Evolutionary conservation across 2,797 vertebrate genomes (phyloP).

Genomic region (Argyrosomus regius): DNA sequence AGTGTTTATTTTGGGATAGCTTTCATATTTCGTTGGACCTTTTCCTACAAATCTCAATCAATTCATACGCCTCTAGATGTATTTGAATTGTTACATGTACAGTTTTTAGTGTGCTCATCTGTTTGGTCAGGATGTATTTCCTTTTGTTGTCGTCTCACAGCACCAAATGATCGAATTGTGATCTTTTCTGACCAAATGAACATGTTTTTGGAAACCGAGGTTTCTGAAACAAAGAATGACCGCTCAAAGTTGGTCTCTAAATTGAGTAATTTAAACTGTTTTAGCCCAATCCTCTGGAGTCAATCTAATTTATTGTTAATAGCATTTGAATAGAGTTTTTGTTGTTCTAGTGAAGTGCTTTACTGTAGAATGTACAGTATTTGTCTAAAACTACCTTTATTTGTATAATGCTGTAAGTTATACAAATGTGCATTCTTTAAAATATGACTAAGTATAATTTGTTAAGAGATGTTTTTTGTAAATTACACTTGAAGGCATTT

Average conservation of each 20-base stretch:
- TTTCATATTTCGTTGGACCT: neutral
- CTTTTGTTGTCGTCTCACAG: neutral
- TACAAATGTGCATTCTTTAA: conserved; percentile 50
- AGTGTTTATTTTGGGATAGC: conserved; percentile 32
- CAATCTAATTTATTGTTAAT: conserved; percentile 65
- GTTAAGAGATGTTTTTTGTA: conserved; percentile 36
- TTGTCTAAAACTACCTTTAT: conserved; percentile 63
- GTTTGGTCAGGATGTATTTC: neutral
- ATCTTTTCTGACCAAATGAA: conserved; percentile 58
- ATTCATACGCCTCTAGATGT: conserved; percentile 47
- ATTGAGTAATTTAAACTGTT: conserved; percentile 52
- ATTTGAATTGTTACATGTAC: conserved; percentile 62
- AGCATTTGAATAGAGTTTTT: conserved; percentile 14
- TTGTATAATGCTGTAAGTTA: conserved; percentile 73
- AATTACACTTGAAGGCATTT: conserved; percentile 50
- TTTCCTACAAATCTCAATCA: conserved; percentile 38
- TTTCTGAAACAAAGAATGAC: conserved; percentile 56
- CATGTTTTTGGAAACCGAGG: conserved; percentile 11
- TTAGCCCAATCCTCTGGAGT: conserved; percentile 28
- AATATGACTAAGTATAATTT: conserved; percentile 42
- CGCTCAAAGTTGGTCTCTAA: conserved; percentile 66
- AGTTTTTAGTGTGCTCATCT: conserved; percentile 49
- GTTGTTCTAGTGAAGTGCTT: conserved; percentile 55
- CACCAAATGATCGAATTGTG: conserved; percentile 15
- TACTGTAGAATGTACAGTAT: conserved; percentile 79